Evolutionary conservation across 1,140 invertebrate species (phyloP).

Genomic region (Rhysida immarginata): DNA sequence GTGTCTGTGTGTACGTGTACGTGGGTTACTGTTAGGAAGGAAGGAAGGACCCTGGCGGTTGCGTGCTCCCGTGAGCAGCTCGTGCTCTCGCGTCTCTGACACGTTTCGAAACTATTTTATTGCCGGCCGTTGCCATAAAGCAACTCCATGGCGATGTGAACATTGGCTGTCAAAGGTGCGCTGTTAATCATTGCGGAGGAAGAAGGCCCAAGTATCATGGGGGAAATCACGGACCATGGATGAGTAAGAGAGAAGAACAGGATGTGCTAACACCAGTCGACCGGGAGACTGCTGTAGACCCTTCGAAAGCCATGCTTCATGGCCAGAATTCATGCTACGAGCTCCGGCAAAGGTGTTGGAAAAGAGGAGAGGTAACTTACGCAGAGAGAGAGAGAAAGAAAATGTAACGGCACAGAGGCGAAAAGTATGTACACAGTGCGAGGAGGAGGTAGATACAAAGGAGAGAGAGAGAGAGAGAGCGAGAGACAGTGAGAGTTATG

Average conservation of each 20-base stretch:
- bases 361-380: too few relatives aligned
- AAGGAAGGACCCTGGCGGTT: too few relatives aligned
- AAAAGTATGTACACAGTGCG: too few relatives aligned
- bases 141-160: conserved; percentile 2
- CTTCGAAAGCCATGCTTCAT: background rate
- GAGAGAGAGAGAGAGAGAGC: too few relatives aligned
- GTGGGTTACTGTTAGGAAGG: too few relatives aligned
- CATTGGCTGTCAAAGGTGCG: conserved; percentile 4
- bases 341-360: too few relatives aligned
- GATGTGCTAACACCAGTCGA: background rate
- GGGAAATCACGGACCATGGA: background rate
- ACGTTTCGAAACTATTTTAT: background rate
- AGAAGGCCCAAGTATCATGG: background rate
- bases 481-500: too few relatives aligned
- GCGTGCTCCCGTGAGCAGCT: background rate
- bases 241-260: background rate
- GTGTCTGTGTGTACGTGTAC: too few relatives aligned
- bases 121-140: background rate
- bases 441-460: too few relatives aligned
- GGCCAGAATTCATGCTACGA: too few relatives aligned
- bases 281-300: background rate
- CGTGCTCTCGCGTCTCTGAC: background rate
- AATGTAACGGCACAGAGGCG: too few relatives aligned
- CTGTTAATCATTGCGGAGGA: conserved; percentile 1
- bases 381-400: too few relatives aligned